Percentiles rank a stretch among this genome's conserved stretches.
Evolutionary conservation across 1,140 invertebrate species (phyloP).

Genomic region (Phthorimaea operculella): DNA sequence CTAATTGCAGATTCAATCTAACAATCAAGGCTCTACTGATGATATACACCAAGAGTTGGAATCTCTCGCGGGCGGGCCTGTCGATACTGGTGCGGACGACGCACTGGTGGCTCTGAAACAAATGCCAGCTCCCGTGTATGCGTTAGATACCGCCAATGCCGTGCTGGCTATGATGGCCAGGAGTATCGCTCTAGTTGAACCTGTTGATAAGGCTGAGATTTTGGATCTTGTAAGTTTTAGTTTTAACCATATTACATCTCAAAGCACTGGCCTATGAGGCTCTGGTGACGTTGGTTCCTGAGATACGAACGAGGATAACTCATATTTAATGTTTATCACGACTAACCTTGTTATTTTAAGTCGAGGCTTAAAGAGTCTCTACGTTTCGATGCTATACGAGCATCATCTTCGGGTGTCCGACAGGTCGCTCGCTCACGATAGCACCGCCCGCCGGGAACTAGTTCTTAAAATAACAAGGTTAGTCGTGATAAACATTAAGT

Average conservation of each 20-base stretch:
- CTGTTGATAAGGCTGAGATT: conserved; percentile 24
- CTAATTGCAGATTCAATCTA: conserved; percentile 23
- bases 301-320: no score
- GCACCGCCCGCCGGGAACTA: no score
- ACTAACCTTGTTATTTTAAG: no score
- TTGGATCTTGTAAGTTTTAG: conserved; percentile 32
- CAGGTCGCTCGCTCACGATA: no score
- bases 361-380: no score
- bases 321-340: no score
- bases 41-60: conserved; percentile 36
- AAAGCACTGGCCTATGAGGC: no score
- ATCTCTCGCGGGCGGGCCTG: conserved; percentile 26
- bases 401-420: no score
- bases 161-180: conserved; percentile 39
- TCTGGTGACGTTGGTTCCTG: no score
- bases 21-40: conserved; percentile 27
- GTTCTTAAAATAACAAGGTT: no score
- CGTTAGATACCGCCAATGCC: conserved; percentile 35
- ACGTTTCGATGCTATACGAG: no score
- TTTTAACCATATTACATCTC: background rate
- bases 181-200: conserved; percentile 29
- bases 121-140: conserved; percentile 43
- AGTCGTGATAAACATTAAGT: no score
- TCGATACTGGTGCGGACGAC: conserved; percentile 12
- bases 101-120: conserved; percentile 40